Evolutionary conservation across 2,113 vertebrate species (phyloP), one percentile per base, ranked within the genome.

Genomic region (Daubentonia madagascariensis): DNA sequence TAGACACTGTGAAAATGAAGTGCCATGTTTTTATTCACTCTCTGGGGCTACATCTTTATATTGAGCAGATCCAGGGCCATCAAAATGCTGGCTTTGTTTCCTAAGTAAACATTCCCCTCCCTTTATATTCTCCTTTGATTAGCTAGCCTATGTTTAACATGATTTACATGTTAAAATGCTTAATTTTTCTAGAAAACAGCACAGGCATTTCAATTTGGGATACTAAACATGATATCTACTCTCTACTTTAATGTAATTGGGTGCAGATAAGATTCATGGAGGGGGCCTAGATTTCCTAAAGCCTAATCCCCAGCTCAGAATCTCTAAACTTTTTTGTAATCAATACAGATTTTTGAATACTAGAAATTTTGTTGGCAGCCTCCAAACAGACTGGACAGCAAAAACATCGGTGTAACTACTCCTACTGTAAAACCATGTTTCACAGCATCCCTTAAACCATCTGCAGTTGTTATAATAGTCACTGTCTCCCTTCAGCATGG

Each of bases 161-260:
- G 43, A 48, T 63, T 52, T 72, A 78, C 57, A 76, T 28, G 17
- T 20, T 13, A 65, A 16, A 35, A 73, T 63, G 35, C 32, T 50
- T 80, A 72, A 48, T 68, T 94, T 92, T 94, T 57, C 94, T 83
- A 85, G 43, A 61, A 97, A 95, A 79, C 1, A 73, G 67, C 43
- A n/a, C 3, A 72, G 22, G 8, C 4, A 43, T 91, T 54, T 94
- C 43, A 72, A 57, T 78, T 65, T 67, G 52, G 8, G 61, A 48
- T 91, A 68, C n/a, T 89, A 96, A 86, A 83, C 79, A n/a, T n/a
- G 94, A 0, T 32, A 50, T 23, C 52, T 67, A 8, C 35, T 81
- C 12, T 93, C 43, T 83, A 52, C 70, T 79, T 95, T 92, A 88
- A 89, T n/a, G 52, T 40, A 87, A 10, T 17, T 57, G 13, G 32